These are phyloP conservation scores for Notechis scutatus DNA, from an alignment of 2,113 vertebrate species.

Conservation along the genomic window DNA sequence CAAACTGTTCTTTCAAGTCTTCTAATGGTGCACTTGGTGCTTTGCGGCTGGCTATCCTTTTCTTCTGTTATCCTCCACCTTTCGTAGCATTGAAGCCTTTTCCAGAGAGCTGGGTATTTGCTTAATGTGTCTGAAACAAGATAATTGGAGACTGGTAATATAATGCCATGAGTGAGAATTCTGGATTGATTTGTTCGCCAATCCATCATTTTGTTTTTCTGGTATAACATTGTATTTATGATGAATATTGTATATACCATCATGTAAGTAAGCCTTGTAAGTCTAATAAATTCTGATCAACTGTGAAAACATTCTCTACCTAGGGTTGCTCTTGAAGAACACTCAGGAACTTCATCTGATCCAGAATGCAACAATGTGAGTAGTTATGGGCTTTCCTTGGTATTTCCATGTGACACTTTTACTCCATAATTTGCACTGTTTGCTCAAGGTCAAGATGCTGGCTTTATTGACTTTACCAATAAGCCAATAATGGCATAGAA, in stretches of 20 bases:
- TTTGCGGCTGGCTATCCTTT: neutral
- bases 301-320: neutral
- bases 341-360: neutral
- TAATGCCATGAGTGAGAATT: neutral
- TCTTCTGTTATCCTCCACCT: neutral
- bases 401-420: neutral
- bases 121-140: neutral
- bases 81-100: neutral
- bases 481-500: neutral
- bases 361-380: neutral
- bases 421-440: neutral
- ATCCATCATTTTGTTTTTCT: neutral
- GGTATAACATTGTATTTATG: neutral
- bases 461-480: neutral
- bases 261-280: neutral
- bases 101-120: neutral
- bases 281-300: neutral
- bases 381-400: neutral
- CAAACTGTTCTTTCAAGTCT: neutral
- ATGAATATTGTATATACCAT: neutral
- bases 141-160: neutral
- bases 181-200: neutral
- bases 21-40: neutral
- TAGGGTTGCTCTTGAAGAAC: neutral
- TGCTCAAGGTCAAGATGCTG: neutral